Evolutionary conservation across 1,140 invertebrate species (phyloP).

Genomic region (Choristoneura fumiferana): DNA sequence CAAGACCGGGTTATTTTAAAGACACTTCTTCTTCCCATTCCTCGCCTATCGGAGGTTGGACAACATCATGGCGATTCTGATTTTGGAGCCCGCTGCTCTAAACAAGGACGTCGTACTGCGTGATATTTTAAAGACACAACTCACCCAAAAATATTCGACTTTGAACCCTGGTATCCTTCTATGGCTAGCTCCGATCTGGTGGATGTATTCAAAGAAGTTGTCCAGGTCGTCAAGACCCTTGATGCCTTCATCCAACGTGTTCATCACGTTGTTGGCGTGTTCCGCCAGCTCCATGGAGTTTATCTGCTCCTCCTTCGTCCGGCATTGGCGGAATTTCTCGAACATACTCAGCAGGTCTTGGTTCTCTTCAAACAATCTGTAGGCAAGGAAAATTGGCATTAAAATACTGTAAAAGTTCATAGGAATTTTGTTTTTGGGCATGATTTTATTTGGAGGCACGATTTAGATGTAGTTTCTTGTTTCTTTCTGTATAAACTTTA

Average conservation of each 20-base stretch:
- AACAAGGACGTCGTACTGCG: no score
- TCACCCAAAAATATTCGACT: slow-evolving; percentile 92
- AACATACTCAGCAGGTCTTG: slow-evolving; percentile 89
- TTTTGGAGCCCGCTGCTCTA: no score
- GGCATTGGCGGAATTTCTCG: slow-evolving; percentile 87
- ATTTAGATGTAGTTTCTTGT: no score
- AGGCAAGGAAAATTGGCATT: slow-evolving; percentile 26
- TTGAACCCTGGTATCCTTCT: slow-evolving; percentile 90
- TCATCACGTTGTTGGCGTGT: slow-evolving; percentile 94
- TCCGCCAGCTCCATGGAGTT: slow-evolving; percentile 89
- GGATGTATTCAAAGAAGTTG: slow-evolving; percentile 89
- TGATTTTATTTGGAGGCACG: no score
- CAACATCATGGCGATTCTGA: no score
- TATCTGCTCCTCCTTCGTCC: slow-evolving; percentile 89
- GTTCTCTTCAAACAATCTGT: slow-evolving; percentile 93
- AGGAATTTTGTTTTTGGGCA: neutral
- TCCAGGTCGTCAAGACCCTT: slow-evolving; percentile 91
- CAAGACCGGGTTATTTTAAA: no score
- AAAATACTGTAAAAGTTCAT: neutral
- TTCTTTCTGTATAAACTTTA: no score
- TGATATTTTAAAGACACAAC: no score
- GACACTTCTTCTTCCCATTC: no score
- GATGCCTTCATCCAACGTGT: slow-evolving; percentile 91
- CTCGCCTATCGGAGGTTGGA: no score
- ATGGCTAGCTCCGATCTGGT: slow-evolving; percentile 90